Evolutionary conservation across 2,113 vertebrate genomes (phyloP).

Genomic region (Perognathus longimembris): DNA sequence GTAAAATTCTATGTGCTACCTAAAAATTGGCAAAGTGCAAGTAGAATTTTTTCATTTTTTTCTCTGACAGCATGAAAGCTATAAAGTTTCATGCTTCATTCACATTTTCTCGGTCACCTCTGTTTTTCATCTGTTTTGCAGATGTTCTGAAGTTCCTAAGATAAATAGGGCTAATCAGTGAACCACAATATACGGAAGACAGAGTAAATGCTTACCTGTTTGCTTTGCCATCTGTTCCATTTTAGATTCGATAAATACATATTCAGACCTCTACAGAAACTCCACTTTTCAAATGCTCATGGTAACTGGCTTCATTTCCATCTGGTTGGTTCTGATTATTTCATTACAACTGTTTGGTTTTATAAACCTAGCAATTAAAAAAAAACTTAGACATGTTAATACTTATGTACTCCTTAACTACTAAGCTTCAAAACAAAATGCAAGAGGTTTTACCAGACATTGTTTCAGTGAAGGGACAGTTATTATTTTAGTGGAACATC

Average conservation of each 20-base stretch:
- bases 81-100: not conserved
- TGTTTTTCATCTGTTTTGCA: conserved; percentile 79
- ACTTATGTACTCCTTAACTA: conserved; percentile 67
- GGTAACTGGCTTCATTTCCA: conserved; percentile 78
- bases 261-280: conserved; percentile 56
- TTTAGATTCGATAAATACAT: conserved; percentile 71
- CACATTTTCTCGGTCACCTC: conserved; percentile 48
- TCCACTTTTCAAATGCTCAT: conserved; percentile 68
- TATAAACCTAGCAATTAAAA: conserved; percentile 76
- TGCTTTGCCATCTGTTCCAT: conserved; percentile 80
- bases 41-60: not conserved
- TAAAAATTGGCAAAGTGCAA: not conserved
- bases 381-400: conserved; percentile 74
- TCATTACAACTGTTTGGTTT: conserved; percentile 74
- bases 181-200: conserved; percentile 77
- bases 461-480: conserved; percentile 63
- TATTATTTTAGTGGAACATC: conserved; percentile 68
- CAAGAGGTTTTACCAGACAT: conserved; percentile 55
- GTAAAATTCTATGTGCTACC: not conserved
- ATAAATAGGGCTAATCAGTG: conserved; percentile 79
- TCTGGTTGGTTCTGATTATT: conserved; percentile 80
- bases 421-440: conserved; percentile 34
- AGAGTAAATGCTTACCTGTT: conserved; percentile 76
- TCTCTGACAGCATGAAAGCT: not conserved
- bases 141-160: conserved; percentile 66